Percentiles rank a stretch among this genome's conserved stretches.
Evolutionary conservation across 2,797 vertebrate species (phyloP).

Genomic region (Babyrousa celebensis): DNA sequence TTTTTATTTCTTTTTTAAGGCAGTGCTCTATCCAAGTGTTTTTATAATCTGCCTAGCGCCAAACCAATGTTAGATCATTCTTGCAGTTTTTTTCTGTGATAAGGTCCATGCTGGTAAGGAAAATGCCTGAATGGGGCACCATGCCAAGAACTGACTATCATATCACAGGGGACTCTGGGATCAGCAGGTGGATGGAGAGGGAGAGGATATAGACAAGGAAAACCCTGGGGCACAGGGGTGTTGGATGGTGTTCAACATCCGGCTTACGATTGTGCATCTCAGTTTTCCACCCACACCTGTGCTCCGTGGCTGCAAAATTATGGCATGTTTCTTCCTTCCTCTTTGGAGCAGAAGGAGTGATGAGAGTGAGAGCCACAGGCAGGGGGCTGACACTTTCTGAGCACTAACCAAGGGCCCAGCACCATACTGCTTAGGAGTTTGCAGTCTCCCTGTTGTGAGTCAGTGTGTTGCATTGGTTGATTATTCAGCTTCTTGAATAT

Average conservation of each 20-base stretch:
- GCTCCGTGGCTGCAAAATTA: neutral
- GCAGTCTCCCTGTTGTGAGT: neutral
- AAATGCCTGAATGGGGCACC: neutral
- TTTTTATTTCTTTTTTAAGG: conserved; percentile 11
- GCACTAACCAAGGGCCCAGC: neutral
- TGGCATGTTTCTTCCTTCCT: conserved; percentile 10
- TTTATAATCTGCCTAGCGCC: conserved; percentile 45
- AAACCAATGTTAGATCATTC: neutral
- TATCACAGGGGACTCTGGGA: neutral
- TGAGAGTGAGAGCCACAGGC: neutral
- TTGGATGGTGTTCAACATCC: neutral
- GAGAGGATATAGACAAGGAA: neutral
- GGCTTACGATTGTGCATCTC: neutral
- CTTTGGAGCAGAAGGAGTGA: neutral
- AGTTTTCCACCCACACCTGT: neutral
- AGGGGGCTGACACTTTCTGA: neutral
- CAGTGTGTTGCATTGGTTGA: neutral
- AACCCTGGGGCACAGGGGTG: too few species aligned
- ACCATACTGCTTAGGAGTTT: neutral
- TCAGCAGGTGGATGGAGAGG: neutral
- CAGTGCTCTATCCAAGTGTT: neutral
- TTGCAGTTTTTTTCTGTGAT: neutral
- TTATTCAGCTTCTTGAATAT: neutral
- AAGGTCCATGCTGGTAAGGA: neutral
- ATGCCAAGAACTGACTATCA: neutral